These are phyloP conservation scores for Drosophila pegasa DNA, from an alignment of 2,888 invertebrate species.

Conservation along the genomic window DNA sequence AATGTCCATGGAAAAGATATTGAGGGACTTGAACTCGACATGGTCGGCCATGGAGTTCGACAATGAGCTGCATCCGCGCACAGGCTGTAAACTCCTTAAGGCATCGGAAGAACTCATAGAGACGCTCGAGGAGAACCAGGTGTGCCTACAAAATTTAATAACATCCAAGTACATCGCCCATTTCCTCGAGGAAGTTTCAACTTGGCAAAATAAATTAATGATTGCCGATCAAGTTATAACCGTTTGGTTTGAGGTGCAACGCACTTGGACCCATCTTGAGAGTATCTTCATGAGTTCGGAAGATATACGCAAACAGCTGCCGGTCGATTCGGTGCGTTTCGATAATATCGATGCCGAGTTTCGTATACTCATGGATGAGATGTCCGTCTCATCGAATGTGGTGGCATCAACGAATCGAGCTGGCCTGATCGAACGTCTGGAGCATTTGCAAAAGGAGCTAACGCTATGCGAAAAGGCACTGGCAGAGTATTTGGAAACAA, in stretches of 20 bases:
- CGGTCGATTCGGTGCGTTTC: constrained; percentile 96
- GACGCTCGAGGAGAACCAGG: constrained; percentile 98
- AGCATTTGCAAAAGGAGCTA: constrained; percentile 93
- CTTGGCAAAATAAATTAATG: constrained; percentile 96
- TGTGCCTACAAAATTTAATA: constrained; percentile 96
- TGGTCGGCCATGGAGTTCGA: constrained; percentile 97
- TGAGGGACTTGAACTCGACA: constrained; percentile 94
- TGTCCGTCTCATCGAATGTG: constrained; percentile 88
- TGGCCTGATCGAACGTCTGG: constrained; percentile 92
- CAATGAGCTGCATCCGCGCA: constrained; percentile 94
- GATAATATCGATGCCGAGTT: constrained; percentile 96
- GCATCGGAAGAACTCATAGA: constrained; percentile 98
- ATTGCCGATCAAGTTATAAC: constrained; percentile 97
- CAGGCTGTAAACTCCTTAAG: constrained; percentile 93
- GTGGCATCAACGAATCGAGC: constrained; percentile 95
- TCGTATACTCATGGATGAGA: constrained; percentile 88
- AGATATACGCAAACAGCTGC: constrained; percentile 96
- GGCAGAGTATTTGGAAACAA: constrained; percentile 98
- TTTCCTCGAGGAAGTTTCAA: constrained; percentile 96
- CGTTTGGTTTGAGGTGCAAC: constrained; percentile 97
- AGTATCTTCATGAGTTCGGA: constrained; percentile 99
- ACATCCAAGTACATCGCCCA: constrained; percentile 98
- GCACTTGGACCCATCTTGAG: constrained; percentile 98
- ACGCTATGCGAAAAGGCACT: constrained; percentile 97
- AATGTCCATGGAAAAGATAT: constrained; percentile 98